Evolutionary conservation across 2,797 vertebrate genomes (phyloP).

Genomic region (Ispidina picta): DNA sequence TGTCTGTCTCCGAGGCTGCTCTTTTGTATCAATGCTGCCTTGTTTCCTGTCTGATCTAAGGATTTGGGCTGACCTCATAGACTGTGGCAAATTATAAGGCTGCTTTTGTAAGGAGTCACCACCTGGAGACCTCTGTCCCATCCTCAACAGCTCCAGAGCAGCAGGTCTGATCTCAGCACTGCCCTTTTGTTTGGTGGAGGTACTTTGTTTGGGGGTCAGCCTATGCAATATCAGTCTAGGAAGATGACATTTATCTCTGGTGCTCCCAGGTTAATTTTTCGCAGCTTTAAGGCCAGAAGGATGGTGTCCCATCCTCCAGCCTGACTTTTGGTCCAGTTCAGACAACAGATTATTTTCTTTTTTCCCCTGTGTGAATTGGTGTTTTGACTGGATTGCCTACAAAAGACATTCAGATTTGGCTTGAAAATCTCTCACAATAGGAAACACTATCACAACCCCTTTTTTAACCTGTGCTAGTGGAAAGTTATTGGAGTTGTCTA

Average conservation of each 20-base stretch:
- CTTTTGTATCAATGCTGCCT: not conserved
- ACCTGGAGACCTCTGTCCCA: not conserved
- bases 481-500: not conserved
- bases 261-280: not conserved
- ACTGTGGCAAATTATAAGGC: not conserved
- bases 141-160: not conserved
- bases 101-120: not conserved
- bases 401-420: not conserved
- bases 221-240: accelerated
- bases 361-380: not conserved
- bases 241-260: not conserved
- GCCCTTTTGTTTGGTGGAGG: not conserved
- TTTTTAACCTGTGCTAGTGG: not conserved
- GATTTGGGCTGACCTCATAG: not conserved
- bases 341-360: not conserved
- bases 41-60: not conserved
- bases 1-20: not conserved
- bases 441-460: not conserved
- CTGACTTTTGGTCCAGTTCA: not conserved
- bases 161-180: not conserved
- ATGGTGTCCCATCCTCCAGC: not conserved
- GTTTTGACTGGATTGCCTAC: not conserved
- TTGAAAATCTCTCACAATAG: not conserved
- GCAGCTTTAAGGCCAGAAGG: not conserved
- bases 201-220: not conserved